Evolutionary conservation across 2,113 vertebrate genomes (phyloP), one percentile per base, ranked within the genome.

Genomic region (Prietella phreatophila): DNA sequence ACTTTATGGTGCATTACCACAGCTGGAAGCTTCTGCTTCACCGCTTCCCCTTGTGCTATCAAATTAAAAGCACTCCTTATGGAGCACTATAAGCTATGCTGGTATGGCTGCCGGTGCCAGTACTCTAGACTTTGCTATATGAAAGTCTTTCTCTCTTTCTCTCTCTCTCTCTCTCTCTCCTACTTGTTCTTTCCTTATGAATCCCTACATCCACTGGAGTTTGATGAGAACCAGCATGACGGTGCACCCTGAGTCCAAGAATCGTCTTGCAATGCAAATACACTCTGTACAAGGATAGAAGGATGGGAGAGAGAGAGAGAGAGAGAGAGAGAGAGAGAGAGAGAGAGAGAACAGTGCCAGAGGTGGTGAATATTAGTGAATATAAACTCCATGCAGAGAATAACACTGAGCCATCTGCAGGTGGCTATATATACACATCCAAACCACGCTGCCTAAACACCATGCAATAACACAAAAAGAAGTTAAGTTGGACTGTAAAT

Each of bases 1-100:
- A 93, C 93, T 93, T 94, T 93, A 94, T 93, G 92, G 93, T 91
- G 93, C 92, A 93, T 93, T 92, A 92, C 91, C 53, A 90, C 89
- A 58, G 86, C 92, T 91, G 88, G 86, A 87, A 87, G 87, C 82
- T 78, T 90, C 88, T 87, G 85, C 85, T 56, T 87, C 89, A 82
- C 56, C 84, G 88, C 87, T 60, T 80, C 73, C 79, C 89, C 84
- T 84, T 83, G 87, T 90, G 60, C 79, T 86, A 92, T 91, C 91
- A 92, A 93, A 93, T 93, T 93, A 91, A 93, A 94, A 90, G 36
- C 76, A n/a, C 84, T 86, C 91, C 92, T 90, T 82, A 86, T 84
- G 91, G 60, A 91, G 80, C 82, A 30, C 91, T 90, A 92, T 63
- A 85, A 89, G 76, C 85, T 82, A 82, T 87, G 85, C 86, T 87